Conservation (phyloP, 2,888 invertebrate genomes). For the Caenorhabditis imperialis region DNA sequence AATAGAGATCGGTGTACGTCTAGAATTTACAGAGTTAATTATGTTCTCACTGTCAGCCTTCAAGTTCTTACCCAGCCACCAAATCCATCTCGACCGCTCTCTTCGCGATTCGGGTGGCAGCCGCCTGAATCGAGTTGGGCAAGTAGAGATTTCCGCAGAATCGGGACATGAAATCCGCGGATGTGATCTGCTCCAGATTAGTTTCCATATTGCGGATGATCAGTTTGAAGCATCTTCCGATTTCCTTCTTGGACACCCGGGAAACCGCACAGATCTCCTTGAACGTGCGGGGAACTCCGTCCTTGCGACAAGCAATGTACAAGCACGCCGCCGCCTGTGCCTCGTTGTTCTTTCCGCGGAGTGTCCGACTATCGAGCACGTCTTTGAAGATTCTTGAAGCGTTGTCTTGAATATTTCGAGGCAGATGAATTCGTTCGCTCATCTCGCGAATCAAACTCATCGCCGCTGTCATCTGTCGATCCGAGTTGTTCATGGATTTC, state of each 20-base stretch:
- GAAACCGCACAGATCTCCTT: slow-evolving; percentile 98
- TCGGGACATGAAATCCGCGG: slow-evolving; percentile 92
- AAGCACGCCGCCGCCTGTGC: slow-evolving; percentile 95
- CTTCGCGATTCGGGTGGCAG: slow-evolving; percentile 95
- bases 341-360: slow-evolving; percentile 72
- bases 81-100: slow-evolving; percentile 93
- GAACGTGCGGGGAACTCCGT: slow-evolving; percentile 97
- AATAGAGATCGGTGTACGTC: slow-evolving; percentile 95
- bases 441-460: slow-evolving; percentile 97
- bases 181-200: slow-evolving; percentile 95
- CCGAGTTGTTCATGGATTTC: slow-evolving; percentile 88
- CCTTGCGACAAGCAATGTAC: slow-evolving; percentile 98
- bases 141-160: slow-evolving; percentile 93
- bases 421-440: slow-evolving; percentile 97
- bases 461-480: slow-evolving; percentile 93
- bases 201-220: slow-evolving; percentile 96
- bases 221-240: slow-evolving; percentile 94
- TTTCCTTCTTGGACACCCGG: slow-evolving; percentile 95
- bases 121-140: slow-evolving; percentile 81
- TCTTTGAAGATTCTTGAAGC: slow-evolving; percentile 97
- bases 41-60: not conserved
- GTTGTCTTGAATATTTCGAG: slow-evolving; percentile 95
- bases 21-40: slow-evolving; percentile 77
- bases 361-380: slow-evolving; percentile 77
- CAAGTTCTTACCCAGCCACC: slow-evolving; percentile 21